Conservation (phyloP, 2,888 invertebrate species). For the Luperina testacea region DNA sequence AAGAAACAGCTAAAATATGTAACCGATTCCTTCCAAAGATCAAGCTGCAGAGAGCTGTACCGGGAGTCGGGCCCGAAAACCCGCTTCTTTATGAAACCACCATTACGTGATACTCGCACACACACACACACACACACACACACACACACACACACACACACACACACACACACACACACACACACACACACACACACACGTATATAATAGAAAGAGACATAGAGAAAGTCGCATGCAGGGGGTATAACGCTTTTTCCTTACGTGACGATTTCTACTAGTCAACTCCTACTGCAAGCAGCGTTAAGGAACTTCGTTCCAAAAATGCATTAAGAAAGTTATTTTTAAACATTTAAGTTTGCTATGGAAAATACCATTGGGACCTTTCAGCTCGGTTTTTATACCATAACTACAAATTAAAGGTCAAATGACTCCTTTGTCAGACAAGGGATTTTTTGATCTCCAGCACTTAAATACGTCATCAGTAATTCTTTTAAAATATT, state of each 20-base stretch:
- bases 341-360: background rate
- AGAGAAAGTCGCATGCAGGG: background rate
- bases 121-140: background rate
- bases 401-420: background rate
- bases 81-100: too few species aligned
- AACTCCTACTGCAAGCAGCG: background rate
- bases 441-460: conserved; percentile 31
- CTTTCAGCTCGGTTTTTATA: background rate
- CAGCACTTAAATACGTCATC: conserved; percentile 22
- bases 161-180: too few species aligned
- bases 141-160: too few species aligned
- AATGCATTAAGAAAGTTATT: background rate
- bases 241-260: background rate
- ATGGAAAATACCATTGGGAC: background rate
- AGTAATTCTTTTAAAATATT: conserved; percentile 2
- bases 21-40: too few species aligned
- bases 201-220: background rate
- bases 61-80: too few species aligned
- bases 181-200: background rate
- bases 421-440: background rate
- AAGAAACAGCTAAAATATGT: too few species aligned
- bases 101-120: background rate
- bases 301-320: background rate
- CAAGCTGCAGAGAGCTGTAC: too few species aligned
- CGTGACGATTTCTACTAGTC: background rate